Percentiles rank a stretch among this genome's conserved stretches.
These are phyloP conservation scores for Chymomyza fuscimana DNA, from an alignment of 2,888 invertebrate genomes.

Conservation along the genomic window DNA sequence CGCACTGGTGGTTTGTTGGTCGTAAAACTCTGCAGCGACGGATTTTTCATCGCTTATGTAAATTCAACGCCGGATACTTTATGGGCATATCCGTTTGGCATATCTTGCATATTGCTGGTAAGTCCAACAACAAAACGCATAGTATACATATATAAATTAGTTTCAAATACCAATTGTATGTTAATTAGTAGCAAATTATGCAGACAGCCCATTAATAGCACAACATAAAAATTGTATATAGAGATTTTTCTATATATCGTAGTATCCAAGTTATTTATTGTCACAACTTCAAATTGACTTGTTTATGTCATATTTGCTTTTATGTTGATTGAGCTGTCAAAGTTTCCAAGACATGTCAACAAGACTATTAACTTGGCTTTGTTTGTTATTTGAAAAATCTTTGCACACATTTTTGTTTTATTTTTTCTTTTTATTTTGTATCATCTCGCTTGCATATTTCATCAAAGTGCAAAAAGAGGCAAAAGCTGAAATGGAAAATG, in stretches of 20 bases:
- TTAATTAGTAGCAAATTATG: constrained; percentile 33
- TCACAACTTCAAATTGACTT: not conserved
- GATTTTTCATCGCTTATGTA: constrained; percentile 84
- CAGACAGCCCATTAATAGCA: not conserved
- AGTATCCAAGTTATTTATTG: not conserved
- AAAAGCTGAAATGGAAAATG: not conserved
- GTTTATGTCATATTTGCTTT: constrained; percentile 10
- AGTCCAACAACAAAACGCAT: constrained; percentile 68
- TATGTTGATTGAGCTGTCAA: constrained; percentile 40
- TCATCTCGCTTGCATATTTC: constrained; percentile 52
- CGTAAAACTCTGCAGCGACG: constrained; percentile 82
- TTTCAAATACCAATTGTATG: constrained; percentile 4
- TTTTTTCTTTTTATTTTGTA: not conserved
- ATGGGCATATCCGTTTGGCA: constrained; percentile 83
- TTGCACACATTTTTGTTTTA: not conserved
- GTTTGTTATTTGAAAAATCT: constrained; percentile 48
- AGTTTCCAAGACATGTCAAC: constrained; percentile 30
- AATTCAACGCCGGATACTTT: constrained; percentile 82
- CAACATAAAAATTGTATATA: not conserved
- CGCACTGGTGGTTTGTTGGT: constrained; percentile 83
- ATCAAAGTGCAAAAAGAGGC: constrained; percentile 54
- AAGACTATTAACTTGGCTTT: constrained; percentile 50
- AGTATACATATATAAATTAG: constrained; percentile 5
- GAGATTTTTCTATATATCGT: not conserved
- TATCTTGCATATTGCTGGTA: constrained; percentile 83